phyloP scores from a whole-genome alignment of 2,797 vertebrate species.

The Tragopan temminckii region DNA sequence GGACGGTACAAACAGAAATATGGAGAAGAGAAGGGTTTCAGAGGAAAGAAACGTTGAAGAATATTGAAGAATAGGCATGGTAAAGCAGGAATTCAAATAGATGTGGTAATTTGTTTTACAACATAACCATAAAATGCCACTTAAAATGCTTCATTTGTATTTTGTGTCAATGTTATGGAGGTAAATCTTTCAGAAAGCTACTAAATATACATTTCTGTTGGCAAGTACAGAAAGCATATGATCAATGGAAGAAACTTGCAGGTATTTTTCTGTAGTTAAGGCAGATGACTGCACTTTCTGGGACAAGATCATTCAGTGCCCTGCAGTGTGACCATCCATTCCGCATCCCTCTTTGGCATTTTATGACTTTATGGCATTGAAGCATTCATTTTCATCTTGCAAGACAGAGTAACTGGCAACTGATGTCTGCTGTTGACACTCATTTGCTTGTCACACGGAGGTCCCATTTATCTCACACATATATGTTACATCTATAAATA shows the following conservation, averaged over 20 bases:
- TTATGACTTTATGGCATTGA: background rate
- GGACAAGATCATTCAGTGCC: background rate
- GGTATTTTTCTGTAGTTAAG: background rate
- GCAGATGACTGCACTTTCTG: background rate
- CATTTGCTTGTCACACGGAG: background rate
- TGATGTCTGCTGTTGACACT: background rate
- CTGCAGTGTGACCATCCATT: background rate
- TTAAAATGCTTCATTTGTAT: conserved; percentile 59
- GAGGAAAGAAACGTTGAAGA: background rate
- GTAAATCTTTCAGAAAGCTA: conserved; percentile 57
- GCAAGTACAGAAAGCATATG: conserved; percentile 37
- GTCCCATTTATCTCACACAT: background rate
- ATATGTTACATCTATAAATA: background rate
- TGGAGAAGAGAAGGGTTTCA: background rate
- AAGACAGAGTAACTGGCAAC: background rate
- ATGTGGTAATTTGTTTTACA: conserved; percentile 35
- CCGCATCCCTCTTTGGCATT: background rate
- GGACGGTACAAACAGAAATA: background rate
- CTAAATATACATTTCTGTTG: conserved; percentile 47
- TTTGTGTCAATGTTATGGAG: conserved; percentile 49
- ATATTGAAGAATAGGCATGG: background rate
- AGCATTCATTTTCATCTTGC: background rate
- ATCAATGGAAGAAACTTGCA: conserved; percentile 10
- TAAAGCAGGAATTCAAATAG: conserved; percentile 24
- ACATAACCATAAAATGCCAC: conserved; percentile 42